Evolutionary conservation across 2,113 vertebrate species (phyloP).

Genomic region (Chauna torquata): DNA sequence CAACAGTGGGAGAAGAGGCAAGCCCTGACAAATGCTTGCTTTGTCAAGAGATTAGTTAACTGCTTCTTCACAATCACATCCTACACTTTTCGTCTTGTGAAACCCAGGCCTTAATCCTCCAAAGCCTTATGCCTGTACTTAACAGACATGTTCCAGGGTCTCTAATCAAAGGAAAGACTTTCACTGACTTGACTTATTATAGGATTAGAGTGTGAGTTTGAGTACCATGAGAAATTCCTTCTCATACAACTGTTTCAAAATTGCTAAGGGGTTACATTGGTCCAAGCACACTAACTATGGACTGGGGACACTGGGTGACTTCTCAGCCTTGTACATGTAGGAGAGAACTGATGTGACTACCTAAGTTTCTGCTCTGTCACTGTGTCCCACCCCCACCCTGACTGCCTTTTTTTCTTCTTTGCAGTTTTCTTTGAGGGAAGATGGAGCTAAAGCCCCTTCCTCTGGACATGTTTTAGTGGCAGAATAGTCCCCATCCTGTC

Average conservation of each 20-base stretch:
- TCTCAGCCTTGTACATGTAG: not conserved
- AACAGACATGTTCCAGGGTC: not conserved
- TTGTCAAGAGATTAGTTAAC: not conserved
- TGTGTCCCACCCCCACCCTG: too few species aligned
- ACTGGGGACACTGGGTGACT: not conserved
- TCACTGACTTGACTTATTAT: not conserved
- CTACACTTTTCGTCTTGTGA: not conserved
- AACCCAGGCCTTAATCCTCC: not conserved
- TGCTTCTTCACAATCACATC: not conserved
- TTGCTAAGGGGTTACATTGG: not conserved
- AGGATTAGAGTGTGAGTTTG: not conserved
- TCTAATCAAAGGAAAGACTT: not conserved
- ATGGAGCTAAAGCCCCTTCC: not conserved
- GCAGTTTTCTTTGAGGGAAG: not conserved
- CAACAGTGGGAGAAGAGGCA: not conserved
- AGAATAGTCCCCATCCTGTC: not conserved
- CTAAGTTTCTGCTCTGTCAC: not conserved
- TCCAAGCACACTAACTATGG: not conserved
- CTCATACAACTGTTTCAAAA: not conserved
- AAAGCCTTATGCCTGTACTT: not conserved
- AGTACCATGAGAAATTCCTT: not conserved
- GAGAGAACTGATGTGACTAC: not conserved
- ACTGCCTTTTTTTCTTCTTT: too few species aligned
- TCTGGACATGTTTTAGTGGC: not conserved
- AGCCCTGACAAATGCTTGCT: not conserved